Conservation (phyloP, 2,113 vertebrate genomes). For the Sakesphorus luctuosus region DNA sequence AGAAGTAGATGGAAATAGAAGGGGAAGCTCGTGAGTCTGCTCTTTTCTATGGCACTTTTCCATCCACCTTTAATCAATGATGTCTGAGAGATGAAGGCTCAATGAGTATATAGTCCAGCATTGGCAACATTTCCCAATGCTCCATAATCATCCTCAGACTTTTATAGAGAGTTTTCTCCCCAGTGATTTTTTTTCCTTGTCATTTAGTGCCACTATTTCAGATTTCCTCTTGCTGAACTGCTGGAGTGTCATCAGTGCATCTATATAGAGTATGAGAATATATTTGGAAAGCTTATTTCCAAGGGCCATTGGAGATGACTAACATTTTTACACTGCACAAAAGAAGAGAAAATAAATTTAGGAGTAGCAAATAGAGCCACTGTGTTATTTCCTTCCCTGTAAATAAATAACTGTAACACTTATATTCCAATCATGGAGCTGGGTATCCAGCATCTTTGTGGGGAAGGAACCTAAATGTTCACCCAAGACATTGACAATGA, state of each 20-base stretch:
- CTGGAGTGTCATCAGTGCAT: constrained; percentile 68
- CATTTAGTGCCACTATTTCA: constrained; percentile 68
- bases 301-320: constrained; percentile 74
- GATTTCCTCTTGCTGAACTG: constrained; percentile 65
- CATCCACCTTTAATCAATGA: constrained; percentile 37
- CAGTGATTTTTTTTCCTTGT: constrained; percentile 58
- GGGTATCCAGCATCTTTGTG: constrained; percentile 50
- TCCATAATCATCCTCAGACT: constrained; percentile 24
- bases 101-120: neutral
- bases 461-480: constrained; percentile 31
- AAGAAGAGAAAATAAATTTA: constrained; percentile 73
- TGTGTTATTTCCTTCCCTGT: constrained; percentile 68
- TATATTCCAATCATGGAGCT: constrained; percentile 1
- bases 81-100: constrained; percentile 11
- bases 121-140: neutral
- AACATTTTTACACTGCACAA: constrained; percentile 70
- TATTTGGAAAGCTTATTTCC: constrained; percentile 79
- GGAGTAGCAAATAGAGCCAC: constrained; percentile 73
- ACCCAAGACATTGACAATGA: constrained; percentile 61
- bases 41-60: constrained; percentile 20
- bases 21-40: neutral
- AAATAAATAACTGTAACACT: constrained; percentile 72
- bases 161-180: constrained; percentile 60
- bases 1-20: neutral
- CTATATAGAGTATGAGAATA: constrained; percentile 70